Conservation (phyloP, 2,113 vertebrate genomes). For the Rhinolophus ferrumequinum region DNA sequence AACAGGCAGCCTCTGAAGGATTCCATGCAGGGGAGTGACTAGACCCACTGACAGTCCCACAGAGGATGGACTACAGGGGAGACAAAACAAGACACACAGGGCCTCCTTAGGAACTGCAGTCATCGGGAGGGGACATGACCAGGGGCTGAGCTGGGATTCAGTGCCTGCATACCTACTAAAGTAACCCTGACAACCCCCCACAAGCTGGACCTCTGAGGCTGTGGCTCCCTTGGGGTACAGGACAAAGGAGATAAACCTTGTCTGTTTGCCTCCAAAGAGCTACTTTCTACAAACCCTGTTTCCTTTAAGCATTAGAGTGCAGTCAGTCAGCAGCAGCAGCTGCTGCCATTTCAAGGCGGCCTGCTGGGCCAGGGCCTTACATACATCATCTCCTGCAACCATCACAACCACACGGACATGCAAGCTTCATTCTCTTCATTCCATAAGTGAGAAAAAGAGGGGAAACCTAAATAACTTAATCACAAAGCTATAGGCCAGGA, state of each 20-base stretch:
- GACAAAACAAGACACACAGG: background rate
- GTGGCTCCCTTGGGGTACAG: background rate
- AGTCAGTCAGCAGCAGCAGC: background rate
- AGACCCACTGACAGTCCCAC: background rate
- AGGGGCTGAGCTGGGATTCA: background rate
- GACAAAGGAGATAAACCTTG: background rate
- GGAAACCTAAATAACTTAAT: background rate
- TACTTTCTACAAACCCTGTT: background rate
- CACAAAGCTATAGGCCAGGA: background rate
- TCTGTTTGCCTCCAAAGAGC: background rate
- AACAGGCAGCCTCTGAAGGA: background rate
- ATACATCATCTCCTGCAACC: background rate
- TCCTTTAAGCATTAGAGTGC: accelerated
- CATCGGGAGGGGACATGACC: background rate
- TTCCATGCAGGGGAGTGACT: background rate
- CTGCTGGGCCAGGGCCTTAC: background rate
- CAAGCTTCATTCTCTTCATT: background rate
- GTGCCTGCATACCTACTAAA: background rate
- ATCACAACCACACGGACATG: background rate
- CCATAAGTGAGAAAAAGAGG: background rate
- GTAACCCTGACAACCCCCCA: background rate
- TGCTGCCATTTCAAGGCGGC: background rate
- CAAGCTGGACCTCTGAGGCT: background rate
- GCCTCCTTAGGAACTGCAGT: background rate
- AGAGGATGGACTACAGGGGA: background rate